Base-by-base conservation (phyloP, 2,797 vertebrate genomes). In the Coendou prehensilis region DNA sequence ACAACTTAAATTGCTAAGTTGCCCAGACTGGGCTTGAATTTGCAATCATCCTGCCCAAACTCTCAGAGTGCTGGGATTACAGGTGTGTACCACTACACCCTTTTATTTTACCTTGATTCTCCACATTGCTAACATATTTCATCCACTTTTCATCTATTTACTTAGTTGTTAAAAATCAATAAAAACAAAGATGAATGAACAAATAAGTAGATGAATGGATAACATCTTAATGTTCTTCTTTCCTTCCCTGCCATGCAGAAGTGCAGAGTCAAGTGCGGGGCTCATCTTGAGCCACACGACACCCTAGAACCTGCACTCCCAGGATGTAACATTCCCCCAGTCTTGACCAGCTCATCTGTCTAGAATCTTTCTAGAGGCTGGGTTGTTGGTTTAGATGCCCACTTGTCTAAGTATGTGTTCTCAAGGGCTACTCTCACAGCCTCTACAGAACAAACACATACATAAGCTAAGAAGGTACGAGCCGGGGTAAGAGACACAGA, bases 401-500 rank as follows among this genome's bases (percentile, higher is more conserved):
- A 9, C n/a, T 83, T 52, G 41, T 87, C 57, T 61, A 50, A 6
- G 18, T 7, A 7, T 2, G 1, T 80, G 61, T 63, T 67, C n/a
- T 78, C 28, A 2, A 83, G 80, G 30, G 45, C 41, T 59, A 37
- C n/a, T 28, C 56, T 45, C 76, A 41, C 11, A 79, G 15, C 13
- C 80, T 71, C 10, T 33, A 28, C 5, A 82, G 37, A 57, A 54
- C 23, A 30, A 61, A 59, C 8, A 17, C 47, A 41, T 0, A 73
- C 28, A 37, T 15, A 28, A 63, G 45, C 17, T 45, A 26, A 54
- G 73, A 41, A 23, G 30, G 11, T 8, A 2, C 0, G 1, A 59
- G 28, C 0, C 4, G 14, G 59, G 0, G 0, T 50, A 28, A 28
- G 20, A 22, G 13, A 22, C n/a, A 4, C 0, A 1, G 92, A n/a